Conservation (phyloP, 2,888 invertebrate genomes). For the Drosophila hawaiiensis region DNA sequence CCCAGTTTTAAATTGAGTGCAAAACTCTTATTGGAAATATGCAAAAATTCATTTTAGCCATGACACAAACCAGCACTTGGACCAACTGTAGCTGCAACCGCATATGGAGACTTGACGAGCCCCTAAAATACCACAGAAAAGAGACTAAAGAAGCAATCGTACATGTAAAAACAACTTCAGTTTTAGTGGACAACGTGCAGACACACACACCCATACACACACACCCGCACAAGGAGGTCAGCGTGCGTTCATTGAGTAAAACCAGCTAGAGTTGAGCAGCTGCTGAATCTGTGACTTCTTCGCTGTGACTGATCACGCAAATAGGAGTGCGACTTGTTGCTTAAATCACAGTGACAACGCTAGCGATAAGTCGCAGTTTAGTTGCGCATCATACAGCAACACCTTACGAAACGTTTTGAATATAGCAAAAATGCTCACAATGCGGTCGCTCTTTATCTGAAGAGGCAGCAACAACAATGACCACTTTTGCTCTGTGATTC, state of each 20-base stretch:
- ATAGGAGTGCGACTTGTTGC: conserved; percentile 44
- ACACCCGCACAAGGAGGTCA: conserved; percentile 19
- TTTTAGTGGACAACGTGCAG: conserved; percentile 29
- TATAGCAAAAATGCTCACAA: conserved; percentile 26
- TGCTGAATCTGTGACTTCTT: conserved; percentile 22
- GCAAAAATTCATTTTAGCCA: conserved; percentile 27
- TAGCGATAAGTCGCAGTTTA: neutral
- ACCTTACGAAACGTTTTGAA: conserved; percentile 24
- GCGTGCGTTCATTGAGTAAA: conserved; percentile 61
- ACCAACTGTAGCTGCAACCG: conserved; percentile 43
- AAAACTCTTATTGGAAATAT: conserved; percentile 14
- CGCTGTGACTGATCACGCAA: conserved; percentile 24
- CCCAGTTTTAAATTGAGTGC: neutral
- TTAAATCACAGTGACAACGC: conserved; percentile 9
- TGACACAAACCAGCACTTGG: conserved; percentile 47
- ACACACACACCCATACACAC: conserved; percentile 11
- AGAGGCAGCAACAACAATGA: conserved; percentile 22
- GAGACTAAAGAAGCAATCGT: conserved; percentile 36
- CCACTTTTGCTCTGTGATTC: conserved; percentile 54
- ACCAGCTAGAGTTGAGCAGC: conserved; percentile 32
- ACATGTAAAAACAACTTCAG: conserved; percentile 52
- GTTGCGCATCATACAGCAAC: conserved; percentile 12
- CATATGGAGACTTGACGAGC: conserved; percentile 66
- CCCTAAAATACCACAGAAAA: conserved; percentile 48
- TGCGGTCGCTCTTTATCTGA: conserved; percentile 33